Base-by-base conservation (phyloP, 2,888 invertebrate genomes). In the Melinaea marsaeus region DNA sequence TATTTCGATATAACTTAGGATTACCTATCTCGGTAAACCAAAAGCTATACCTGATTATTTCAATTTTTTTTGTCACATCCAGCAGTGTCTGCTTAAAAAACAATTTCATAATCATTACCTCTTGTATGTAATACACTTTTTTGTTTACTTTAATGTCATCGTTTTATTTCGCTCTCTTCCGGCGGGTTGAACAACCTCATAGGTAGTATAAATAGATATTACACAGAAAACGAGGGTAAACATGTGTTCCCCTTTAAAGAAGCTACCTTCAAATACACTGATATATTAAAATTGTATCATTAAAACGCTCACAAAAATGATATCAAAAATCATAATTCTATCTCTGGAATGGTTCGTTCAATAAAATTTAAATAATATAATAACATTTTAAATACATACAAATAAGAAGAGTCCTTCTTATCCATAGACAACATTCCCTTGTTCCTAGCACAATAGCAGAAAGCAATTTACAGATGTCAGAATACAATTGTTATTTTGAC, bases 141-240 rank as follows among this genome's bases (percentile, higher is more conserved):
- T 22, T 51, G 51, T 51, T 51, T 51, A 32, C 51, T 51, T 51
- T 32, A 32, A 32, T 51, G 32, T 56, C 58, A 58, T 58, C 35
- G 55, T 13, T 56, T 45, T 35, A 51, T 51, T 51, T 51, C n/a
- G 9, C 32, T 51, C 32, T 51, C 4, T 9, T 32, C 71, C 71
- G 72, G 65, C 66, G 85, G 82, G 89, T 88, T 89, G 85, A 89
- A 88, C 75, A 88, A 90, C 89, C 89, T 83, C 75, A 88, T 90
- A 90, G 87, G 83, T 72, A 69, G 75, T 70, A 75, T 76, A 79
- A 72, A 75, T 76, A 77, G 77, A 77, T 77, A 72, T 74, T 75
- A 78, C 75, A 77, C 73, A 76, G 74, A 72, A 81, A 81, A 79
- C 75, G 74, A 72, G 73, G 70, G 74, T 76, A 74, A 80, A 79